These are phyloP conservation scores for Dioctria rufipes DNA, from an alignment of 2,888 invertebrate genomes.

Conservation along the genomic window DNA sequence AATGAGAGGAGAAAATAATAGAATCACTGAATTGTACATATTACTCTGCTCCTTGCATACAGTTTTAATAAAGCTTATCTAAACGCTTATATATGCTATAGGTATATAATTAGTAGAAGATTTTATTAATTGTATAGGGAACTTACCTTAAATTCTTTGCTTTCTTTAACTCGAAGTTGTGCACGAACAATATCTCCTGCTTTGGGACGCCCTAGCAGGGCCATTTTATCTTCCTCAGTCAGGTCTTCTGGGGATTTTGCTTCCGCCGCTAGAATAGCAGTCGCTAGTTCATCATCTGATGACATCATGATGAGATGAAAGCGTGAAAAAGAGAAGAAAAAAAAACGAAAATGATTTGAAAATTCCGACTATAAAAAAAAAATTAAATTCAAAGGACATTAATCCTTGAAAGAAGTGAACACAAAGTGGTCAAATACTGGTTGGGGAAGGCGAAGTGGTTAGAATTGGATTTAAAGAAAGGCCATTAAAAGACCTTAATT, in stretches of 20 bases:
- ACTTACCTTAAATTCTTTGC: constrained; percentile 97
- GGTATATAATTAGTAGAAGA: constrained; percentile 1
- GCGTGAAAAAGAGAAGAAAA: constrained; percentile 11
- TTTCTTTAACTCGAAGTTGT: constrained; percentile 94
- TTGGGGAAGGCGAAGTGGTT: background rate
- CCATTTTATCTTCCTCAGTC: constrained; percentile 87
- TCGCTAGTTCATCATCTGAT: constrained; percentile 75
- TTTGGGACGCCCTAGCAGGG: constrained; percentile 91
- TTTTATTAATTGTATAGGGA: background rate
- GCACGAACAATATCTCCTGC: constrained; percentile 90
- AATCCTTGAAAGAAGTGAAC: constrained; percentile 16
- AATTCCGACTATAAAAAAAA: constrained; percentile 12
- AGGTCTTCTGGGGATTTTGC: constrained; percentile 78
- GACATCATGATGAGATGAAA: constrained; percentile 22
- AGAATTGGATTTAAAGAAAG: constrained; percentile 14
- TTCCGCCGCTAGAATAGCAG: constrained; percentile 77
- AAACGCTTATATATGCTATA: background rate
- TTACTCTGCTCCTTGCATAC: background rate
- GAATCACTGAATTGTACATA: background rate
- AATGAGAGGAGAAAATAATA: constrained; percentile 34
- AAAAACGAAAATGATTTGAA: constrained; percentile 25
- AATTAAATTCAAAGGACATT: constrained; percentile 2
- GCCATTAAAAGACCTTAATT: constrained; percentile 13
- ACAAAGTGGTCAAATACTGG: constrained; percentile 25
- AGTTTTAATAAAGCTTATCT: constrained; percentile 15